Base-by-base conservation (phyloP, 2,888 invertebrate genomes). In the Nomada ruficornis region DNA sequence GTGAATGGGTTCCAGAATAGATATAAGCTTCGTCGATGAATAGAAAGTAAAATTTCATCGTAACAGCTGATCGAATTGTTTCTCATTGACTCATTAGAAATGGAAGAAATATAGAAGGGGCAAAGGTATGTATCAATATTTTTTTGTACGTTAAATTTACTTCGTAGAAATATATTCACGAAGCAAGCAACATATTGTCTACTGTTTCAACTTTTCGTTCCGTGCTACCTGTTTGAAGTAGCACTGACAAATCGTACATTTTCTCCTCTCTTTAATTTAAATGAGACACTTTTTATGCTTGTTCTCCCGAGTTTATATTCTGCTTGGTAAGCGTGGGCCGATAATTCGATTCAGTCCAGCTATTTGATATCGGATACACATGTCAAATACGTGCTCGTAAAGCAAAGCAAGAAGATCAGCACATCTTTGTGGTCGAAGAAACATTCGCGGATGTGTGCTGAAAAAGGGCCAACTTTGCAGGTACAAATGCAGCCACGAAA, bases 301-400 rank as follows among this genome's bases (percentile, higher is more conserved):
- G 29, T 44, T 57, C 50, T 9, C 63, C 36, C 36, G 29, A 18
- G 26, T 82, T 63, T 62, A 57, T 59, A 77, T 76, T 78, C 65
- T 76, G 42, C 52, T 62, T 70, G 70, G 42, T 50, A 67, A 67
- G 44, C 63, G 57, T 54, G 59, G 47, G 36, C 71, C 62, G 78
- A 84, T 79, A 84, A 65, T 78, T 63, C 82, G 81, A 88, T 84
- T 68, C 69, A 70, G 72, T 75, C 72, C 65, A 72, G 70, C 78
- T 81, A 86, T 87, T 82, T 86, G 75, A 82, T 88, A 88, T 88
- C 64, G 79, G 72, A 62, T 80, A 75, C 74, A 71, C 83, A 75
- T 83, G 83, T 75, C 78, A 83, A 82, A 80, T 75, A 83, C 80
- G 80, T 84, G 82, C 79, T 55, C 62, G 77, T 80, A 87, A 88